phyloP scores from a whole-genome alignment of 2,113 vertebrate genomes.

The Colossoma macropomum region DNA sequence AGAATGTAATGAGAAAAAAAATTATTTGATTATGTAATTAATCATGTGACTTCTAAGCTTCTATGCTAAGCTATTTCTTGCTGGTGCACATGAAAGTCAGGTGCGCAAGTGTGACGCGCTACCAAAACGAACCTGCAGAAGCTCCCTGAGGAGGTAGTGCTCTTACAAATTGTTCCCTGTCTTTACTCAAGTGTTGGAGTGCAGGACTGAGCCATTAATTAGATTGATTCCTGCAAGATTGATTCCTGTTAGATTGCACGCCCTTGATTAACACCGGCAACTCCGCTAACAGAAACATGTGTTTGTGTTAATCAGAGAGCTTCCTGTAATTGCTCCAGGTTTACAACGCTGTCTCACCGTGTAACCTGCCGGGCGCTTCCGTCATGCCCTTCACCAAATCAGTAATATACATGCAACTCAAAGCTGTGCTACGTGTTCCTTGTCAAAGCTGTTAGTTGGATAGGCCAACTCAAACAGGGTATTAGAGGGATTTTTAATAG shows the following conservation, averaged over 20 bases:
- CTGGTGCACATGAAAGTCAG: background rate
- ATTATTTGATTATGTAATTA: too few relatives aligned
- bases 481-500: conserved; percentile 65
- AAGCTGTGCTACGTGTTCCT: conserved; percentile 63
- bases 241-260: conserved; percentile 56
- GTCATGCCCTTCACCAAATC: conserved; percentile 36
- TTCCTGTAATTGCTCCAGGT: conserved; percentile 63
- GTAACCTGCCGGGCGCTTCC: conserved; percentile 60
- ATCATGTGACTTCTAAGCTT: too few relatives aligned
- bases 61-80: background rate
- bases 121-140: background rate
- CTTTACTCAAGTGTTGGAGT: conserved; percentile 44
- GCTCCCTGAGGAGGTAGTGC: conserved; percentile 37
- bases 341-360: conserved; percentile 55
- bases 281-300: conserved; percentile 53
- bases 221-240: conserved; percentile 59
- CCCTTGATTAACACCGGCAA: conserved; percentile 53
- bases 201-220: conserved; percentile 58
- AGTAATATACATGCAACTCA: conserved; percentile 42
- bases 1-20: too few relatives aligned
- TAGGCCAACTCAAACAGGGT: conserved; percentile 53
- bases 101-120: background rate
- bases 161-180: conserved; percentile 53
- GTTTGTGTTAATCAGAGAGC: conserved; percentile 66
- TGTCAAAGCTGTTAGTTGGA: conserved; percentile 60